Evolutionary conservation across 2,113 vertebrate genomes (phyloP), one percentile per base, ranked within the genome.

Genomic region (Sapajus apella): DNA sequence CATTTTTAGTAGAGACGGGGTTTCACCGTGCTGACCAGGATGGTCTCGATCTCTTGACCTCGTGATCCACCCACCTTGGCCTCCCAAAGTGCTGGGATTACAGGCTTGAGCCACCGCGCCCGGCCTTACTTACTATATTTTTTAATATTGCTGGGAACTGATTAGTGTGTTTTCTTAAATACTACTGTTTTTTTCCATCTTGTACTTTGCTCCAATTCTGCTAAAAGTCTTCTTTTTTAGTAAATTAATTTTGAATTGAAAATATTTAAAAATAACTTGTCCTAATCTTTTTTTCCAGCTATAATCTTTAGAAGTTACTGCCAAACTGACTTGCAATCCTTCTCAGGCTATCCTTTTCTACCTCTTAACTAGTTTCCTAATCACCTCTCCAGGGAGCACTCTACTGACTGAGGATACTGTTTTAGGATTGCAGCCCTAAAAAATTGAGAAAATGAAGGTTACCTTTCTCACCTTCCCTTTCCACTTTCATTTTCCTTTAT

Each of bases 191-290:
- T 73, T 95, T 92, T 56, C 27, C 52, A 84, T 89, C 25, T 85
- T 43, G n/a, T 81, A 81, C 61, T 75, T 95, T 97, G 55, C 14
- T 90, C 8, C 47, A 80, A 55, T 92, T 89, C 30, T 92, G 61
- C 45, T 90, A 47, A 84, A 83, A 79, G 35, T 73, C 30, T 91
- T 90, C 47, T 85, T 64, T 87, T 73, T 68, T 32, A 85, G 58
- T 58, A 86, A 85, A 45, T 91, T 86, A 50, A 47, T 91, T 93
- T 92, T 64, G 17, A 90, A 47, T 81, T 84, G 56, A 86, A 82
- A 90, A 75, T 96, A 89, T 92, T 86, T 68, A 56, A 92, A 70
- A 80, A 75, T 76, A 90, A 86, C 14, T 75, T 75, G 21, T 75
- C 40, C 40, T 75, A 27, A 75, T 45, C 2, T 45, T 30, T 45